Conservation (phyloP, 1,140 invertebrate species). For the Melipona quadrifasciata region DNA sequence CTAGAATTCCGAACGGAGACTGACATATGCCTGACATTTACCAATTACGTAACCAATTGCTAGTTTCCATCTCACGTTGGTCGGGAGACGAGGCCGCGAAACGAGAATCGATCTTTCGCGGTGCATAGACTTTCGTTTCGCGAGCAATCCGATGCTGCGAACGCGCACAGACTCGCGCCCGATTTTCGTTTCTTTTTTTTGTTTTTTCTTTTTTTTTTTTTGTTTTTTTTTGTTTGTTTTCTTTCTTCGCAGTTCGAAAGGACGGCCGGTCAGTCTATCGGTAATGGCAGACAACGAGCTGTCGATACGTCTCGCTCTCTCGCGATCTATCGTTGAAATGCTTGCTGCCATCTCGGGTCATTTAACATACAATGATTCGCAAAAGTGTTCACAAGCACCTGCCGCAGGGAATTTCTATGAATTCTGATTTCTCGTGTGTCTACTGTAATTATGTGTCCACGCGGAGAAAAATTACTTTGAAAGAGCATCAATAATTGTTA, state of each 20-base stretch:
- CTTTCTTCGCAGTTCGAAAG: constrained; percentile 29
- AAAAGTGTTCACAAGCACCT: not conserved
- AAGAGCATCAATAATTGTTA: no score
- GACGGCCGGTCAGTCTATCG: constrained; percentile 70
- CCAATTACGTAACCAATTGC: constrained; percentile 4
- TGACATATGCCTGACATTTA: constrained; percentile 42
- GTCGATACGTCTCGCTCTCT: constrained; percentile 21
- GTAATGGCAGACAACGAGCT: constrained; percentile 61
- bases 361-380: not conserved
- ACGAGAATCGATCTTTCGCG: not conserved
- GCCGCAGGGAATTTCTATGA: not conserved
- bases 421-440: not conserved
- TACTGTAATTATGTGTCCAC: no score
- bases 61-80: not conserved
- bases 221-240: not conserved
- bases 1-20: constrained; percentile 1
- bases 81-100: not conserved
- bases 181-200: no score
- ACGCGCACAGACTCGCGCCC: not conserved
- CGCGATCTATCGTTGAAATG: not conserved
- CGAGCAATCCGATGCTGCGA: constrained; percentile 31
- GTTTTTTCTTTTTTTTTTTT: not conserved
- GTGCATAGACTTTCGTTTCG: not conserved
- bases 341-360: not conserved
- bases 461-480: no score